Conservation (phyloP, 2,113 vertebrate species). For the Proterorhinus semilunaris region DNA sequence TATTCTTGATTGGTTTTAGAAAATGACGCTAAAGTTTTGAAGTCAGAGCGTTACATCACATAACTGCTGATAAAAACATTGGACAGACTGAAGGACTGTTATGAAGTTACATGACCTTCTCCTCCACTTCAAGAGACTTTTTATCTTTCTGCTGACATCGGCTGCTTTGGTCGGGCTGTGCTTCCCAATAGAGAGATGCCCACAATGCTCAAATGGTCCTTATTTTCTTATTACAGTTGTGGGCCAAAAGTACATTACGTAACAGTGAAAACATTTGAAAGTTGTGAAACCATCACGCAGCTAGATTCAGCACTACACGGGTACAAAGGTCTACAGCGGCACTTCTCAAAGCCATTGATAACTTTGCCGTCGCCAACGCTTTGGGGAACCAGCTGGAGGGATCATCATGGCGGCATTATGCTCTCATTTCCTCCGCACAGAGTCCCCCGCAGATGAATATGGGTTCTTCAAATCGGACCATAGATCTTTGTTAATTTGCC, state of each 20-base stretch:
- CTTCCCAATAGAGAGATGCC: no score
- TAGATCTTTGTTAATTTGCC: constrained; percentile 32
- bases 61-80: background rate
- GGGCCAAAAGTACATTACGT: no score
- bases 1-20: no score
- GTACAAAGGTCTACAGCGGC: background rate
- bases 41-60: background rate
- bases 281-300: no score
- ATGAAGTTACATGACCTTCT: background rate
- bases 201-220: no score
- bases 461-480: constrained; percentile 15
- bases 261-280: no score
- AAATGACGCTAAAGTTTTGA: background rate
- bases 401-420: constrained; percentile 21
- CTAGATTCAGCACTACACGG: no score
- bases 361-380: background rate
- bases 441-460: constrained; percentile 17
- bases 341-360: background rate
- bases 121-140: constrained; percentile 1
- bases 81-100: background rate
- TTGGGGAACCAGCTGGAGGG: background rate
- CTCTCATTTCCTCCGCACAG: constrained; percentile 15
- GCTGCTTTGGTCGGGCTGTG: constrained; percentile 16
- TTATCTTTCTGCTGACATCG: constrained; percentile 13
- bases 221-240: no score